phyloP scores from a whole-genome alignment of 1,140 invertebrate genomes.

The Lethrus apterus region DNA sequence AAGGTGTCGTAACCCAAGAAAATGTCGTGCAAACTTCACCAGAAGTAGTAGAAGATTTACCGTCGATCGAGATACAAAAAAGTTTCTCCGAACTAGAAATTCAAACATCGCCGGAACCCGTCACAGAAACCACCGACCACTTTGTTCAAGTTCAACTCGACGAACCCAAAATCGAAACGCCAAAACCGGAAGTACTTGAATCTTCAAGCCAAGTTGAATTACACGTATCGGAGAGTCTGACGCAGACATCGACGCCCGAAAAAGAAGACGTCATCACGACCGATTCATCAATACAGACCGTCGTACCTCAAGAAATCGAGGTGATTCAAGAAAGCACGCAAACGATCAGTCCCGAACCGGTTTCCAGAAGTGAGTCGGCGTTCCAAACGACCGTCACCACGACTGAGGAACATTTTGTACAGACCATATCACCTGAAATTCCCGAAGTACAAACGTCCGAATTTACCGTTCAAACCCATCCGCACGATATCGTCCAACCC shows the following conservation, averaged over 20 bases:
- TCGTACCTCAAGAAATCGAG: conserved; percentile 33
- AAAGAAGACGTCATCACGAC: conserved; percentile 39
- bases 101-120: conserved; percentile 52
- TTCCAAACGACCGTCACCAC: conserved; percentile 41
- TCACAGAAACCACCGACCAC: conserved; percentile 38
- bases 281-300: conserved; percentile 51
- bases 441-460: conserved; percentile 37
- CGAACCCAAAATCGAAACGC: conserved; percentile 24
- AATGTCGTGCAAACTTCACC: conserved; percentile 44
- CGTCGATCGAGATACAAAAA: conserved; percentile 19
- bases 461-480: conserved; percentile 36
- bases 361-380: conserved; percentile 38
- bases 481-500: conserved; percentile 22
- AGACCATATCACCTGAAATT: conserved; percentile 42
- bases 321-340: conserved; percentile 39
- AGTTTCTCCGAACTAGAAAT: conserved; percentile 42
- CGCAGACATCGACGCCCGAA: conserved; percentile 31
- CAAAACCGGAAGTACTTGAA: conserved; percentile 33
- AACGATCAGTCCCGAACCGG: conserved; percentile 43
- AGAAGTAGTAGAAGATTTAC: conserved; percentile 18
- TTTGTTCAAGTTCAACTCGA: conserved; percentile 39
- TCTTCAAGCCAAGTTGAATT: conserved; percentile 35
- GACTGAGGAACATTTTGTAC: conserved; percentile 41
- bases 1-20: conserved; percentile 47
- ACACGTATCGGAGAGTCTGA: conserved; percentile 25